A percentile compares a stretch with the other conserved stretches of the same genome.
phyloP scores from a whole-genome alignment of 2,797 vertebrate species.

The Xiphorhynchus erythropygius region DNA sequence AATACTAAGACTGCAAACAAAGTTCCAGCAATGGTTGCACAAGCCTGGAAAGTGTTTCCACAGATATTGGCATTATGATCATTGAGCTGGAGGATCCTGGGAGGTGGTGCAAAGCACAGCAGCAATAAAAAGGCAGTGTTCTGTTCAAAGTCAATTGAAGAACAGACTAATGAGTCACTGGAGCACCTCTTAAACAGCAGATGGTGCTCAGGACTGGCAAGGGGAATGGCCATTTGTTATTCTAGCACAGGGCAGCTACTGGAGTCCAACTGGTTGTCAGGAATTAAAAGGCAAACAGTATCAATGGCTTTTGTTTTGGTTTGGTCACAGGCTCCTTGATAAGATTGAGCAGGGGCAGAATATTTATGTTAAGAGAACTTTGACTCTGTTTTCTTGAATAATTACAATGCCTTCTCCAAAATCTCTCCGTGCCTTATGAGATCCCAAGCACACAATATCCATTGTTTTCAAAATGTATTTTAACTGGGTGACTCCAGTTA shows the following conservation, averaged over 20 bases:
- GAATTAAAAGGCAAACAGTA: background rate
- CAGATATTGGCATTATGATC: background rate
- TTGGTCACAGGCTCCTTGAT: background rate
- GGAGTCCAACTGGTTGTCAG: background rate
- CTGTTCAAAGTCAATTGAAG: conserved; percentile 23
- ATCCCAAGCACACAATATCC: background rate
- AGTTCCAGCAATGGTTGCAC: background rate
- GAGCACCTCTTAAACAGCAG: conserved; percentile 45
- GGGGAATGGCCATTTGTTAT: conserved; percentile 1
- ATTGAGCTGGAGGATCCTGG: background rate
- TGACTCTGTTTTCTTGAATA: background rate
- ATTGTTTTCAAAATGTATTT: background rate
- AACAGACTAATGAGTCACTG: conserved; percentile 32
- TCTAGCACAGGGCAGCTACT: conserved; percentile 1
- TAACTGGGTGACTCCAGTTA: background rate
- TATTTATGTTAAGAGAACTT: background rate
- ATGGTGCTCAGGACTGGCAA: conserved; percentile 17
- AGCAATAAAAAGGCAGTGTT: conserved; percentile 17
- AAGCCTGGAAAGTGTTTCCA: background rate
- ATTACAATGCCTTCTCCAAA: background rate
- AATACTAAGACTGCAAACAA: background rate
- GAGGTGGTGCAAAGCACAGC: background rate
- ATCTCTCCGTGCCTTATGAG: background rate
- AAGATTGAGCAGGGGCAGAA: background rate
- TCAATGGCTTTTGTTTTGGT: background rate